Percentiles rank a stretch among this genome's conserved stretches.
Conservation (phyloP, 2,113 vertebrate species). For the Arizona elegans region DNA sequence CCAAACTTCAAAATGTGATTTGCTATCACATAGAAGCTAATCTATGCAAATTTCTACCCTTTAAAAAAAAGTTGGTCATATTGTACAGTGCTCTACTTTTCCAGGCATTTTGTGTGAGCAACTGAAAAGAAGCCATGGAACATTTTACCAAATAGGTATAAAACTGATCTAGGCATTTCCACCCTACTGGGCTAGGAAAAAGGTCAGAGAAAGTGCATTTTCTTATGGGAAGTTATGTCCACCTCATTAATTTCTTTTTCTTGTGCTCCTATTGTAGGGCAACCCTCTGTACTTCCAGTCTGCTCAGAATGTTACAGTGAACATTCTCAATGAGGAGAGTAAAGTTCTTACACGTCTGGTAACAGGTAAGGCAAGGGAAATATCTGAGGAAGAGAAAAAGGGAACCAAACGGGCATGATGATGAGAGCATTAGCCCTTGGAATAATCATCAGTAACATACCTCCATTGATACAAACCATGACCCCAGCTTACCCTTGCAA, state of each 20-base stretch:
- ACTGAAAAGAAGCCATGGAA: not conserved
- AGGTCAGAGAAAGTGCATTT: not conserved
- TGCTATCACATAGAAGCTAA: not conserved
- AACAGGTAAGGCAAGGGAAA: conserved; percentile 80
- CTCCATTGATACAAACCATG: conserved; percentile 24
- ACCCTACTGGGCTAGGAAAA: not conserved
- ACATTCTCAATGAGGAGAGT: conserved; percentile 89
- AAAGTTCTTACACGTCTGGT: conserved; percentile 91
- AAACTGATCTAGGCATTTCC: not conserved
- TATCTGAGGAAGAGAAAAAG: not conserved
- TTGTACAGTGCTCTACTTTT: not conserved
- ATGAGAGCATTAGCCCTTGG: not conserved
- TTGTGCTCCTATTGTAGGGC: conserved; percentile 76
- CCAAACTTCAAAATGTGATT: not conserved
- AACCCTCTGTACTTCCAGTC: conserved; percentile 95
- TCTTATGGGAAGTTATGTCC: not conserved
- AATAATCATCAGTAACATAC: not conserved
- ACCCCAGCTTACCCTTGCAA: not conserved
- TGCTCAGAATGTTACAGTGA: conserved; percentile 93
- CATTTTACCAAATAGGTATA: not conserved
- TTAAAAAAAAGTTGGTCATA: not conserved
- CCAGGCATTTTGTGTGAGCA: not conserved
- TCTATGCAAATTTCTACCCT: not conserved
- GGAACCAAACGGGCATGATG: not conserved
- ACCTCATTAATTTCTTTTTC: conserved; percentile 46